Conservation (phyloP, 2,113 vertebrate genomes). For the Lophius piscatorius region DNA sequence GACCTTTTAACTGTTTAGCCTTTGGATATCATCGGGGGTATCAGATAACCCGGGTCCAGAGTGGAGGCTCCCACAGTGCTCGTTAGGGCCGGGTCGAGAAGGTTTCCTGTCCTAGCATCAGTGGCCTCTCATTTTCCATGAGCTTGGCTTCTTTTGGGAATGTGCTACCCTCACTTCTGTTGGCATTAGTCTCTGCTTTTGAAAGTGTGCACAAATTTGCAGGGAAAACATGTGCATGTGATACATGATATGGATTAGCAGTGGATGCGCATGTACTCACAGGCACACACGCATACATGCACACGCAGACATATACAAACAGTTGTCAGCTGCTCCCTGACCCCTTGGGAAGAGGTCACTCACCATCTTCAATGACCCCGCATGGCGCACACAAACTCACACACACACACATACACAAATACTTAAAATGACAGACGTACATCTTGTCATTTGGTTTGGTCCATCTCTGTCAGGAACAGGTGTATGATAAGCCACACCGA, state of each 20-base stretch:
- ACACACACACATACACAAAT: slow-evolving; percentile 14
- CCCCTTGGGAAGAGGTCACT: slow-evolving; percentile 63
- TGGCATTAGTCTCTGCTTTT: slow-evolving; percentile 41
- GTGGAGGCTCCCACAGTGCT: slow-evolving; percentile 72
- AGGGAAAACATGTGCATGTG: slow-evolving; percentile 63
- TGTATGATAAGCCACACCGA: slow-evolving; percentile 60
- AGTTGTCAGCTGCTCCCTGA: slow-evolving; percentile 70
- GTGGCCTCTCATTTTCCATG: slow-evolving; percentile 68
- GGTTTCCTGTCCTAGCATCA: slow-evolving; percentile 66
- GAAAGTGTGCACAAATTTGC: slow-evolving; percentile 49
- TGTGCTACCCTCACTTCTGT: slow-evolving; percentile 55
- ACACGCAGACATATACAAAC: slow-evolving; percentile 17
- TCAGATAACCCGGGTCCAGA: slow-evolving; percentile 67
- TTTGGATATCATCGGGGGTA: slow-evolving; percentile 73
- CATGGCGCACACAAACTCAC: slow-evolving; percentile 18
- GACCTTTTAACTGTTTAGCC: slow-evolving; percentile 78
- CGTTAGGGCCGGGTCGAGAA: slow-evolving; percentile 55
- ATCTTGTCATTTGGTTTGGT: slow-evolving; percentile 47
- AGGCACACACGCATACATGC: slow-evolving; percentile 13
- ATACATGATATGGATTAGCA: slow-evolving; percentile 67
- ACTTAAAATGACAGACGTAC: background rate
- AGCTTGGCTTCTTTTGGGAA: slow-evolving; percentile 64
- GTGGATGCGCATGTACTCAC: slow-evolving; percentile 28
- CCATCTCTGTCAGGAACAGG: slow-evolving; percentile 68
- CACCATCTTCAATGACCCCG: slow-evolving; percentile 62